These are phyloP conservation scores for Melikaiella ostensackeni DNA, from an alignment of 2,888 invertebrate species.

Conservation along the genomic window DNA sequence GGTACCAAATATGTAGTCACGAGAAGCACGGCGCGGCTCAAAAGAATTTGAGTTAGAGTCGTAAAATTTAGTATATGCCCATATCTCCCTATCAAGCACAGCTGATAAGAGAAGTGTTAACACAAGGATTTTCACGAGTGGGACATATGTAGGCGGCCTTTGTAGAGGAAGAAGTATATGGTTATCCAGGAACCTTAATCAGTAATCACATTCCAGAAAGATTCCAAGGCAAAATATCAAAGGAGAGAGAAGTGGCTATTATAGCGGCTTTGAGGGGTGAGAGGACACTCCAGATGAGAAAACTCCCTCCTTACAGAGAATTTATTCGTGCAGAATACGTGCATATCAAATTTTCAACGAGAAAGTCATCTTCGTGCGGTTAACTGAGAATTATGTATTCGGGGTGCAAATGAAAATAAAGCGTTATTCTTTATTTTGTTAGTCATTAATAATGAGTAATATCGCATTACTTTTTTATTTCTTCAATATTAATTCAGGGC, in stretches of 20 bases:
- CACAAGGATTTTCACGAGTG: conserved; percentile 36
- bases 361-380: background rate
- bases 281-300: background rate
- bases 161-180: background rate
- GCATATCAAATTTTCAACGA: background rate
- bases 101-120: conserved; percentile 34
- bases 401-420: too few relatives aligned
- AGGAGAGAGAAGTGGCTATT: background rate
- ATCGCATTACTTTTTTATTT: too few relatives aligned
- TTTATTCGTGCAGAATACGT: background rate
- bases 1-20: background rate
- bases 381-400: too few relatives aligned
- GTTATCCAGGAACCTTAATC: conserved; percentile 13
- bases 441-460: too few relatives aligned
- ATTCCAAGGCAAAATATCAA: background rate
- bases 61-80: conserved; percentile 17
- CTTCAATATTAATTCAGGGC: too few relatives aligned
- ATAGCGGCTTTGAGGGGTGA: background rate
- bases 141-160: conserved; percentile 24
- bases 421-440: too few relatives aligned
- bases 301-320: background rate
- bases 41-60: conserved; percentile 26
- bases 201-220: conserved; percentile 28
- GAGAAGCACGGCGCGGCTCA: conserved; percentile 17
- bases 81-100: conserved; percentile 4